These are phyloP conservation scores for Enteromius thamalakanensis DNA, from an alignment of 2,797 vertebrate genomes.

Conservation along the genomic window DNA sequence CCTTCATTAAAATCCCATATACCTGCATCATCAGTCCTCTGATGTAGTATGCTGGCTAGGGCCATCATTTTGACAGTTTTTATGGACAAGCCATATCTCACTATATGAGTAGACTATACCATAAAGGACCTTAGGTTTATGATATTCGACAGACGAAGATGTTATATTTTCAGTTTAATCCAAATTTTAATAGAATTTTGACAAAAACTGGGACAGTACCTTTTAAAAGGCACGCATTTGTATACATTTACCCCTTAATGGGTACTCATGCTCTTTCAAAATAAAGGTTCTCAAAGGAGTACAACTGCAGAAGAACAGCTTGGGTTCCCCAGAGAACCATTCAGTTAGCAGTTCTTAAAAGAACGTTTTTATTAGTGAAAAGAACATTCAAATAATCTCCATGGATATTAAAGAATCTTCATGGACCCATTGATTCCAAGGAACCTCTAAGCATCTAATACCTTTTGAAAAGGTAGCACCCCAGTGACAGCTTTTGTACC, in stretches of 20 bases:
- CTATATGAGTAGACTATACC: neutral
- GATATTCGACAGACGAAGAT: neutral
- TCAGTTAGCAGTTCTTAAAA: neutral
- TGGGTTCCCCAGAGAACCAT: neutral
- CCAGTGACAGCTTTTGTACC: neutral
- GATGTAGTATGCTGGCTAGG: neutral
- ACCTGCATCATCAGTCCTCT: neutral
- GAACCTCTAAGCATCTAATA: neutral
- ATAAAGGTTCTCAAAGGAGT: neutral
- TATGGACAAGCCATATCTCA: neutral
- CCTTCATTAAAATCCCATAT: conserved; percentile 1
- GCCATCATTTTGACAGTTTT: neutral
- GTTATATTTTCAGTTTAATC: neutral
- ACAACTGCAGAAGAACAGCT: neutral
- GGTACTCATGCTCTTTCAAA: neutral
- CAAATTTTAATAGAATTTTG: neutral
- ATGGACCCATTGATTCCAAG: neutral
- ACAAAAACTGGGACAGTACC: neutral
- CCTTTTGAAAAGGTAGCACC: neutral
- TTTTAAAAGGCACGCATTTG: neutral
- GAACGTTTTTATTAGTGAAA: neutral
- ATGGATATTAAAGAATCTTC: neutral
- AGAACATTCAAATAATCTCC: neutral
- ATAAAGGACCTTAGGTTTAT: neutral
- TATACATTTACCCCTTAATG: neutral